Conservation (phyloP, 2,888 invertebrate genomes). For the Tipula helvola region DNA sequence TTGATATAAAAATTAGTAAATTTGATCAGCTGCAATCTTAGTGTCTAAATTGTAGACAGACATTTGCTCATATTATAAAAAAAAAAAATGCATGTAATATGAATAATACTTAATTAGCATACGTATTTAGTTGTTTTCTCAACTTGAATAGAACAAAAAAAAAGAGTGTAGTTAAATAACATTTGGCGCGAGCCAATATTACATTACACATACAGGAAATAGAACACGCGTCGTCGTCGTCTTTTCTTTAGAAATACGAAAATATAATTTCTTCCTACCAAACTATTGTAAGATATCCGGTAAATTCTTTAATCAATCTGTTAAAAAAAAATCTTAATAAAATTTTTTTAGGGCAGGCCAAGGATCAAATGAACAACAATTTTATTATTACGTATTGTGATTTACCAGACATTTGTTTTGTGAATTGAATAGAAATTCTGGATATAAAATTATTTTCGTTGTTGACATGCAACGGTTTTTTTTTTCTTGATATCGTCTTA, state of each 20-base stretch:
- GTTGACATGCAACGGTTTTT: neutral
- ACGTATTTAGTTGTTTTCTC: neutral
- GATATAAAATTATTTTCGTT: neutral
- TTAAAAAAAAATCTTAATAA: neutral
- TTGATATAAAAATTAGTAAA: too few species aligned
- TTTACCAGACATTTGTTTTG: neutral
- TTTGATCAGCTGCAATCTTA: too few species aligned
- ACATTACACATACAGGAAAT: conserved; percentile 30
- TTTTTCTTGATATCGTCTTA: neutral
- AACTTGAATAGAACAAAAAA: neutral
- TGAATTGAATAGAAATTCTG: neutral
- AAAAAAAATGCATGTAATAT: neutral
- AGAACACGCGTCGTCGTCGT: conserved; percentile 30
- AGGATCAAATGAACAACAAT: conserved; percentile 4
- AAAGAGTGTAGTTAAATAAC: neutral
- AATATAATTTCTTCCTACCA: neutral
- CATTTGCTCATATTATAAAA: too few species aligned
- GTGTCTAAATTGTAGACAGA: too few species aligned
- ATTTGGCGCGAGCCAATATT: conserved; percentile 4
- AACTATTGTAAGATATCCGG: neutral
- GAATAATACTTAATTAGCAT: neutral
- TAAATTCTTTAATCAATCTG: conserved; percentile 4
- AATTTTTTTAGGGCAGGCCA: neutral
- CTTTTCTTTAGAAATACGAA: conserved; percentile 9
- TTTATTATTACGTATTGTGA: neutral